Conservation (phyloP, 2,888 invertebrate genomes). For the Scelioninae gen. 2 region DNA sequence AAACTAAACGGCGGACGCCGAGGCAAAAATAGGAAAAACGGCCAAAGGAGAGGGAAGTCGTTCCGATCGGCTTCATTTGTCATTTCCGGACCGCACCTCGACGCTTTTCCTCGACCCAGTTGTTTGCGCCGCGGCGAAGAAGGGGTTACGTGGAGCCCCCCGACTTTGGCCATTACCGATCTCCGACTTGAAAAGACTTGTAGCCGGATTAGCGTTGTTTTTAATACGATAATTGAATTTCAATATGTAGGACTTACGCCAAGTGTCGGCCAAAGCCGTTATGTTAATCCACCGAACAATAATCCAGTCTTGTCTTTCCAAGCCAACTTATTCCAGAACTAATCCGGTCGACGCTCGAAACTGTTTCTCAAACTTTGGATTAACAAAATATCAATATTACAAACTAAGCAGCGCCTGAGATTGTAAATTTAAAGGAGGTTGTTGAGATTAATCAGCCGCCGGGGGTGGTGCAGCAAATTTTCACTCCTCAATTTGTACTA, state of each 20-base stretch:
- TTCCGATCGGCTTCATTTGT: slow-evolving; percentile 56
- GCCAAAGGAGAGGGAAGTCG: slow-evolving; percentile 50
- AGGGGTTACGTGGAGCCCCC: no score
- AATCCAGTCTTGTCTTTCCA: slow-evolving; percentile 41
- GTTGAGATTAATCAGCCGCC: slow-evolving; percentile 47
- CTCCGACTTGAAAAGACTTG: no score
- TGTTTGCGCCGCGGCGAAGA: no score
- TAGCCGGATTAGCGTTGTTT: background rate
- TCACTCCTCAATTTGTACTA: slow-evolving; percentile 28
- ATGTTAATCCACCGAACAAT: slow-evolving; percentile 51
- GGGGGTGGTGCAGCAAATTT: slow-evolving; percentile 18
- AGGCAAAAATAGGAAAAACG: slow-evolving; percentile 47
- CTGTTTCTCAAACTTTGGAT: slow-evolving; percentile 48
- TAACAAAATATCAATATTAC: slow-evolving; percentile 54
- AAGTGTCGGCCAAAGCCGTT: slow-evolving; percentile 34
- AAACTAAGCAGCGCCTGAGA: slow-evolving; percentile 37
- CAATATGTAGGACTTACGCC: slow-evolving; percentile 21
- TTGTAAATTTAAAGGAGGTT: slow-evolving; percentile 31
- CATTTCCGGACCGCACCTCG: slow-evolving; percentile 36
- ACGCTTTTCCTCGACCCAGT: background rate
- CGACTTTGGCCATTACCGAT: background rate
- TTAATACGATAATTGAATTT: slow-evolving; percentile 21
- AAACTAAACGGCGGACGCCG: slow-evolving; percentile 52
- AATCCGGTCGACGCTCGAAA: slow-evolving; percentile 38
- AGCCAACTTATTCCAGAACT: slow-evolving; percentile 38